Conservation (phyloP, 2,113 vertebrate genomes). For the Sorex fumeus region DNA sequence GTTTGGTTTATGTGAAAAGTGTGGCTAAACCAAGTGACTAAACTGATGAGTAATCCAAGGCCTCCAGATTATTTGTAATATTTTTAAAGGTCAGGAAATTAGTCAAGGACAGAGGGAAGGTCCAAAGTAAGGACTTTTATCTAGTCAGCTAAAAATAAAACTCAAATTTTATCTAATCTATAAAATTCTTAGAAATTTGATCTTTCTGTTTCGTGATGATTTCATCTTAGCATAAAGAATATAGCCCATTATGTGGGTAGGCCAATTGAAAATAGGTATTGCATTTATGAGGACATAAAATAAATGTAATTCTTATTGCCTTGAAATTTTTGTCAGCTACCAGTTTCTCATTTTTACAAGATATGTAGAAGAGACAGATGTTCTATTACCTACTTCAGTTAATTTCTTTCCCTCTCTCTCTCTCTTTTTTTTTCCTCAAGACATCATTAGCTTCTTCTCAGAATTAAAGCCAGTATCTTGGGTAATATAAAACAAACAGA, state of each 20-base stretch:
- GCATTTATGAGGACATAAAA: slow-evolving; percentile 72
- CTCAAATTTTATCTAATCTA: background rate
- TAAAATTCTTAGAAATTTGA: slow-evolving; percentile 1
- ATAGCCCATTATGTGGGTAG: slow-evolving; percentile 60
- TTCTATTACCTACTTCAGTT: slow-evolving; percentile 75
- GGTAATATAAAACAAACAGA: slow-evolving; percentile 56
- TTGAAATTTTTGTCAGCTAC: slow-evolving; percentile 76
- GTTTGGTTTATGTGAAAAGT: background rate
- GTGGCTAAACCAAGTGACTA: background rate
- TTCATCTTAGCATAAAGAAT: slow-evolving; percentile 58
- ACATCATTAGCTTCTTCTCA: slow-evolving; percentile 70
- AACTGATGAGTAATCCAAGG: background rate
- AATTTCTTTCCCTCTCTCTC: slow-evolving; percentile 34
- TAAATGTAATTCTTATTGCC: slow-evolving; percentile 71
- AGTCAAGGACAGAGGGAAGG: slow-evolving; percentile 1
- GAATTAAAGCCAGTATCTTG: slow-evolving; percentile 69
- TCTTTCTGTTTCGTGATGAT: slow-evolving; percentile 60
- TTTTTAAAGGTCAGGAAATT: slow-evolving; percentile 41
- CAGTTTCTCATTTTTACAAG: slow-evolving; percentile 71
- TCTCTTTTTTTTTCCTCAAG: slow-evolving; percentile 55
- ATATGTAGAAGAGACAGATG: slow-evolving; percentile 69
- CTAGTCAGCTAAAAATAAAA: background rate
- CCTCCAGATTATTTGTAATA: background rate
- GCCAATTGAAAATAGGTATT: slow-evolving; percentile 65
- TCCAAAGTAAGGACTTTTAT: slow-evolving; percentile 32